phyloP scores from a whole-genome alignment of 2,888 invertebrate genomes.

The Amiota communis region DNA sequence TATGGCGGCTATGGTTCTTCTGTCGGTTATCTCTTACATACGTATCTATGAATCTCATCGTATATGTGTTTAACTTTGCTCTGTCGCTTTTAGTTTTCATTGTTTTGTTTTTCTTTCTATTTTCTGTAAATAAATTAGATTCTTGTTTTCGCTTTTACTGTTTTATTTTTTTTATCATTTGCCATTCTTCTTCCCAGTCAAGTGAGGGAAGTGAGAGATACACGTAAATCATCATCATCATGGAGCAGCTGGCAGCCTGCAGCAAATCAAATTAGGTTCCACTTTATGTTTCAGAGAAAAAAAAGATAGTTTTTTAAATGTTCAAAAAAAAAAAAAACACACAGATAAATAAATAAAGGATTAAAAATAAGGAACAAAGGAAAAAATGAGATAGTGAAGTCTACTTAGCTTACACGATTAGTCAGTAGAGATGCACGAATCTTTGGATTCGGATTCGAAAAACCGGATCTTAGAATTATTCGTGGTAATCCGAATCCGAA shows the following conservation, averaged over 20 bases:
- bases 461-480: no score
- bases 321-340: no score
- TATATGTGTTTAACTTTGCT: slow-evolving; percentile 43
- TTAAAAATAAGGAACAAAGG: no score
- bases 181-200: slow-evolving; percentile 19
- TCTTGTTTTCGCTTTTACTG: slow-evolving; percentile 4
- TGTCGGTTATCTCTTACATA: not conserved
- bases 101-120: not conserved
- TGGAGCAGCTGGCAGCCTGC: not conserved
- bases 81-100: slow-evolving; percentile 23
- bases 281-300: not conserved
- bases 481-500: no score
- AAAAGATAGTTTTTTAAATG: no score
- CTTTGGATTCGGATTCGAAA: no score
- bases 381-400: no score
- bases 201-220: not conserved
- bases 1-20: not conserved
- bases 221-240: no score
- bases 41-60: not conserved
- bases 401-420: no score
- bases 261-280: slow-evolving; percentile 10
- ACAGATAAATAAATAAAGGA: no score
- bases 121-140: slow-evolving; percentile 13
- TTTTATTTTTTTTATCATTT: slow-evolving; percentile 11
- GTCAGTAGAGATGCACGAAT: no score